Base-by-base conservation (phyloP, 1,140 invertebrate genomes). In the Trichonephila inaurata region DNA sequence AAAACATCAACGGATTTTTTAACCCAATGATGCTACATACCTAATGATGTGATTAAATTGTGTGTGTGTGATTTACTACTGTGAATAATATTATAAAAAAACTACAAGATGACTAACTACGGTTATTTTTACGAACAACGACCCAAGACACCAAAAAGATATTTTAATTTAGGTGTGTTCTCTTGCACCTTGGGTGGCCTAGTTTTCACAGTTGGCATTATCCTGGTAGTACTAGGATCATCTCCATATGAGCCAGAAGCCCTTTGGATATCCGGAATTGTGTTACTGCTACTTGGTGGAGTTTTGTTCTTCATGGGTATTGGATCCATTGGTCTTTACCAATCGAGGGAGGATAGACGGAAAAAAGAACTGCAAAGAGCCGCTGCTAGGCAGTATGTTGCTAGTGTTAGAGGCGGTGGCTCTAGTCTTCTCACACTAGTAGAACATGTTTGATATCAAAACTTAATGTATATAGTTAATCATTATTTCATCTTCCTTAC, bases 251-350 rank as follows among this genome's bases (percentile, higher is more conserved):
- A 95, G 77, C 94, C 95, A 40, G 95, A 95, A 90, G 94, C 94
- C 0, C 64, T 95, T 40, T 95, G 95, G 95, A 95, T 95, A 4
- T 82, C 94, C 0, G 95, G 95, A 40, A 95, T 95, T 16, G 95
- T 95, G 14, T 83, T 95, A 16, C 60, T 95, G 19, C 60, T 95
- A 18, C 21, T 94, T n/a, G 95, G 95, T 60, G 95, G 94, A 61
- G 60, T 95, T 14, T 60, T 95, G 12, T 95, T 95, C 77, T 95
- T 95, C 18, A 83, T 95, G 94, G 95, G 95, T 16, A 94, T 95
- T 62, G 92, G 94, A 28, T 95, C 95, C 51, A 95, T 95, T 69
- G 95, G 95, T 19, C 90, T 95, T 4, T 95, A 95, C 61, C 94
- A 94, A 8, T 94, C 95, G 51, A 95, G 92, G 60, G 95, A 95